Evolutionary conservation across 92 coral and sea anemone species (phyloP), one percentile per base, ranked within the genome.

Genomic region (Galaxea fascicularis): DNA sequence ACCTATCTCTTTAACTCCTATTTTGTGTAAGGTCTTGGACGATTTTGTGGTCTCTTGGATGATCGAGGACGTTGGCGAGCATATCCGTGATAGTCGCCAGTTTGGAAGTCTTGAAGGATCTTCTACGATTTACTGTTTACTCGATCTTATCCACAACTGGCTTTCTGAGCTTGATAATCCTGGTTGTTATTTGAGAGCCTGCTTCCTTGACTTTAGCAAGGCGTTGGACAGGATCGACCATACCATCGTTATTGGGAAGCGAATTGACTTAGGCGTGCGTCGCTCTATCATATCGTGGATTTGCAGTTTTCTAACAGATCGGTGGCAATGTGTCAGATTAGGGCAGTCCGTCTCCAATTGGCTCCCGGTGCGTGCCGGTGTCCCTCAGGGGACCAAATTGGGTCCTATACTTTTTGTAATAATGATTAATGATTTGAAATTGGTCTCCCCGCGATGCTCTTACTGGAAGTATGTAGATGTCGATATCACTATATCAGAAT

Each of bases 91-190:
- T 35, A 35, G 3, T 35, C 41, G 41, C 41, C 41, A 35, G 6
- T 35, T 35, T 35, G 41, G 41, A 2, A 35, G 41, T 35, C 41
- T 35, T 49, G 82, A 82, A 41, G 90, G 86, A 51, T 49, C 83
- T 24, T 90, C 90, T n/a, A 79, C 90, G 9, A 86, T 91, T 51
- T 75, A 49, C 25, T 90, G 91, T 60, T 86, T 82, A 11, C 86
- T 91, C 41, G 85, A 90, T 59, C 71, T 90, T 31, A 57, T 86
- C 59, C 87, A 80, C 67, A 86, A 68, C 80, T 65, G 44, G 71
- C 66, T 60, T 2, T 60, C 66, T 21, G 31, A 60, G 15, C 66
- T 60, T 15, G 29, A 65, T 13, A 31, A 66, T 29, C 46, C 71
- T 30, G 71, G 21, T 30, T 66, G 45, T 31, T 66, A 62, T 62